A percentile compares a stretch with the other conserved stretches of the same genome.
Conservation (phyloP, 2,113 vertebrate genomes). For the Thalassarche chlororhynchos region DNA sequence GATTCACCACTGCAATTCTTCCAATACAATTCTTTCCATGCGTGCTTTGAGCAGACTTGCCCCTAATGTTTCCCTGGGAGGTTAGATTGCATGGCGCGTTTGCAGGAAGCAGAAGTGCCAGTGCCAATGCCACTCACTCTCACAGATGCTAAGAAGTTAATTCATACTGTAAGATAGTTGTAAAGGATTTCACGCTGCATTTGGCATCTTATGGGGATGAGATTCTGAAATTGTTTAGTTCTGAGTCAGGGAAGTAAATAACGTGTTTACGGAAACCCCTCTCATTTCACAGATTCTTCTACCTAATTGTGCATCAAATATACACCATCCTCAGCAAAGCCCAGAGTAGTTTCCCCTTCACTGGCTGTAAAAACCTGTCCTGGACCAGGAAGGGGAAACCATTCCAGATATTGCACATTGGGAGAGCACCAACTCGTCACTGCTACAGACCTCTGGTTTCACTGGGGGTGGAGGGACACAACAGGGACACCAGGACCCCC, state of each 20-base stretch:
- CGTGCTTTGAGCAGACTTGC: fast-evolving
- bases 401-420: background rate
- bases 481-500: background rate
- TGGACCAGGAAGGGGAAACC: background rate
- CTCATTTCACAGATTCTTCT: background rate
- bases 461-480: fast-evolving
- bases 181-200: background rate
- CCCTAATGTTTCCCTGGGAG: background rate
- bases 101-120: background rate
- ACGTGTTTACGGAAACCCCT: background rate
- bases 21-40: background rate
- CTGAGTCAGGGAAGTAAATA: background rate
- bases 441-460: background rate
- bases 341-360: background rate
- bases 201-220: background rate
- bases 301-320: background rate
- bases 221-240: background rate
- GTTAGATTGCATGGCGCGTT: background rate
- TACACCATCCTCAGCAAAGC: background rate
- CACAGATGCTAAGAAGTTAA: background rate
- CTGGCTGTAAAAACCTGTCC: background rate
- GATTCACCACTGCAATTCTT: background rate
- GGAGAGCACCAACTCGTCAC: background rate
- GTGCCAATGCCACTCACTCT: background rate
- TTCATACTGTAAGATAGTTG: background rate